Evolutionary conservation across 2,113 vertebrate species (phyloP).

Genomic region (Ameiurus melas): DNA sequence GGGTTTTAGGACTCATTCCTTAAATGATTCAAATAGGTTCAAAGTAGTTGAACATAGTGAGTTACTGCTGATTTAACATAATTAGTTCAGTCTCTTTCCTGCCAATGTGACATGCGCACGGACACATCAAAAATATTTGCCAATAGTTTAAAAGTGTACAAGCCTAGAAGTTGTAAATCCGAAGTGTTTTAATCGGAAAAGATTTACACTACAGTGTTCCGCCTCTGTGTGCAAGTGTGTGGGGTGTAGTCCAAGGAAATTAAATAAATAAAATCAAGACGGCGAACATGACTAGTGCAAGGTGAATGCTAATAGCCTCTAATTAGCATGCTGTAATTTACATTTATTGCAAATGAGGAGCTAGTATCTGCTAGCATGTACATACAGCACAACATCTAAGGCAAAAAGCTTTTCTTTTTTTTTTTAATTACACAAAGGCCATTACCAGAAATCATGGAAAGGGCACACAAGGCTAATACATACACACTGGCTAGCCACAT

Average conservation of each 20-base stretch:
- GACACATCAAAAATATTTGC: neutral
- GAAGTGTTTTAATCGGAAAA: neutral
- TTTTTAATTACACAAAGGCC: neutral
- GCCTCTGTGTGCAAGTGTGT: too few species aligned
- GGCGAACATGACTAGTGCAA: slow-evolving; percentile 10
- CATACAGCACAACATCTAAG: neutral
- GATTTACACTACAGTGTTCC: neutral
- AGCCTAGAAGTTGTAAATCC: neutral
- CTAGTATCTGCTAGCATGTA: neutral
- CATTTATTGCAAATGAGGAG: slow-evolving; percentile 31
- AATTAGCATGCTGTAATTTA: slow-evolving; percentile 33
- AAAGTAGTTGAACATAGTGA: neutral
- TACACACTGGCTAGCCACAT: neutral
- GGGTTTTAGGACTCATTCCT: too few species aligned
- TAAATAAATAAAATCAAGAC: slow-evolving; percentile 5
- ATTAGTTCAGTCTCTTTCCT: neutral
- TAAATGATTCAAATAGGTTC: too few species aligned
- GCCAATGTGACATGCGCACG: neutral
- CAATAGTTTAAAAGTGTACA: neutral
- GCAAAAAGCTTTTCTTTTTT: neutral
- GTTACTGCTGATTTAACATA: neutral
- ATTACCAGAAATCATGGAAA: neutral
- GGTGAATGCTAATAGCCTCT: slow-evolving; percentile 25
- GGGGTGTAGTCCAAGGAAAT: neutral
- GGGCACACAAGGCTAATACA: neutral